phyloP scores from a whole-genome alignment of 2,797 vertebrate genomes.

The Fistularia commersonii region DNA sequence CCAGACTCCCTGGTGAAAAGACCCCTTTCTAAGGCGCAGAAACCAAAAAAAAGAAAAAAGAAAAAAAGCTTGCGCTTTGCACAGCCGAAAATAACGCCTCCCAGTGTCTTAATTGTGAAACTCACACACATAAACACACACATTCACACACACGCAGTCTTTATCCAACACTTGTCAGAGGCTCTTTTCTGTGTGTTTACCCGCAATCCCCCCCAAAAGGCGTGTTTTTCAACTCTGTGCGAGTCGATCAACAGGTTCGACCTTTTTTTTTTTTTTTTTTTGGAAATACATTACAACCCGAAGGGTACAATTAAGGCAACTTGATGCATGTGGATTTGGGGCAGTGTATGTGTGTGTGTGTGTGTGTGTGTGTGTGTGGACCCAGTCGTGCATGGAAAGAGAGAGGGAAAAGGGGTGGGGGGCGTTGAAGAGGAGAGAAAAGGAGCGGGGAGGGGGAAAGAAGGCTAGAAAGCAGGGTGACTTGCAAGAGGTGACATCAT shows the following conservation, averaged over 20 bases:
- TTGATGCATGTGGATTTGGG: conserved; percentile 12
- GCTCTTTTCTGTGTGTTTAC: no score
- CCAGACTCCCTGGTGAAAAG: conserved; percentile 62
- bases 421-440: conserved; percentile 52
- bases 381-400: conserved; percentile 55
- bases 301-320: no score
- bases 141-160: conserved; percentile 15
- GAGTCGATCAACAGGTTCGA: conserved; percentile 37
- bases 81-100: conserved; percentile 51
- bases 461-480: conserved; percentile 63
- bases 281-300: no score
- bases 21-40: conserved; percentile 33
- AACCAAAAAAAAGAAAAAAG: no score
- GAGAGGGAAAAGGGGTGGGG: no score
- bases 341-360: conserved; percentile 23
- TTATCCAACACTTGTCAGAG: background rate
- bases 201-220: no score
- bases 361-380: conserved; percentile 40
- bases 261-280: no score
- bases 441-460: conserved; percentile 51
- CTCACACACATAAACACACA: no score
- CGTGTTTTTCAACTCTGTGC: conserved; percentile 65
- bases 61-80: conserved; percentile 54
- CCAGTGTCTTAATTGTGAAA: no score
- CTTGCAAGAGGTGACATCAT: conserved; percentile 78